A percentile compares a stretch with the other conserved stretches of the same genome.
Conservation (phyloP, 2,113 vertebrate genomes). For the Larimichthys polyactis region DNA sequence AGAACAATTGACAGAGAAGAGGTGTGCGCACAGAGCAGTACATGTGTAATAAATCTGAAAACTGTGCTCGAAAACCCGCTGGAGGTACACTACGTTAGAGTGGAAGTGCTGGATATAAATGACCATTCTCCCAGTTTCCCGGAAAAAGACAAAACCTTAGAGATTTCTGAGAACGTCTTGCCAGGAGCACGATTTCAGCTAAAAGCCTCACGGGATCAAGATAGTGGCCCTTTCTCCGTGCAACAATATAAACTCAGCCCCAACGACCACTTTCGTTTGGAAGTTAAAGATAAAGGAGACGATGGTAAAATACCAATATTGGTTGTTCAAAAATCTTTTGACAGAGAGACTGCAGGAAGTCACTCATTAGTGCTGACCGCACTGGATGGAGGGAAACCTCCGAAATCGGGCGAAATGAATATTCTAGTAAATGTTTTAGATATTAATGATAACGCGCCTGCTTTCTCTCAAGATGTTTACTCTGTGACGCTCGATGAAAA, state of each 20-base stretch:
- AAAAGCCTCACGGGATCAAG: conserved; percentile 79
- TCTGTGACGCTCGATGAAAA: conserved; percentile 54
- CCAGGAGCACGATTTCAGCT: conserved; percentile 81
- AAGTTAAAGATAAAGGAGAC: conserved; percentile 63
- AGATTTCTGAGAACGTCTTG: conserved; percentile 76
- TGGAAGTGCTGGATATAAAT: conserved; percentile 87
- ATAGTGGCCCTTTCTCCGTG: conserved; percentile 79
- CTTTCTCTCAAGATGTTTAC: conserved; percentile 68
- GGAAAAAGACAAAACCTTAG: conserved; percentile 58
- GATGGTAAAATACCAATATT: conserved; percentile 77
- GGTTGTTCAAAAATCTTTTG: conserved; percentile 72
- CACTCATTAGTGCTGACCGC: conserved; percentile 71
- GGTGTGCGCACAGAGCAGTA: conserved; percentile 64
- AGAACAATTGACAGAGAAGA: conserved; percentile 77
- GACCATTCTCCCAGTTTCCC: conserved; percentile 83
- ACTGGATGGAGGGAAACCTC: conserved; percentile 79
- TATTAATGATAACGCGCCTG: conserved; percentile 77
- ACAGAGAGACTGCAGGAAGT: conserved; percentile 63
- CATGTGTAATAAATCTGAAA: conserved; percentile 79
- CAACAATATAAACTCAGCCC: conserved; percentile 82
- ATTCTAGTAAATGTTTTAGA: conserved; percentile 77
- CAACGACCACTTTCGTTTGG: conserved; percentile 79
- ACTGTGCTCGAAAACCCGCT: conserved; percentile 82
- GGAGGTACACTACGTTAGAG: conserved; percentile 86
- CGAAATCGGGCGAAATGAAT: conserved; percentile 61